Conservation (phyloP, 1,140 invertebrate species). For the Pissodes strobi region DNA sequence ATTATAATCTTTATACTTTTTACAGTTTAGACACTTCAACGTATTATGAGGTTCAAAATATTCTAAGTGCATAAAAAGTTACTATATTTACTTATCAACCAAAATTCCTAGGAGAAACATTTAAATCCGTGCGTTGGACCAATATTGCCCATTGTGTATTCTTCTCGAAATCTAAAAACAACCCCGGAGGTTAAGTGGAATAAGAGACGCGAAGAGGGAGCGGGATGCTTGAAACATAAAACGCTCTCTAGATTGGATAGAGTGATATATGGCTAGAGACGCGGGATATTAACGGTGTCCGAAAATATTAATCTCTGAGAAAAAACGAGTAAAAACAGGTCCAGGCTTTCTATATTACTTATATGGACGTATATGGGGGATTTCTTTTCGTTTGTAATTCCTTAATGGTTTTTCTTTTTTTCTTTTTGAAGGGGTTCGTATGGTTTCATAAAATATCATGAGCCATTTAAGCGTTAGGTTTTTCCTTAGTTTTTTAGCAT, state of each 20-base stretch:
- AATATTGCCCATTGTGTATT: too few relatives aligned
- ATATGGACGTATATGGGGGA: constrained; percentile 28
- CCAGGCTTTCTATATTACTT: constrained; percentile 28
- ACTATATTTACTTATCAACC: too few relatives aligned
- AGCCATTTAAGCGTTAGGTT: not conserved
- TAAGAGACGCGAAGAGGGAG: not conserved
- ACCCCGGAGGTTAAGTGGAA: constrained; percentile 18
- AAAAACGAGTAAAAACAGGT: constrained; percentile 39
- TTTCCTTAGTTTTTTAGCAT: too few relatives aligned
- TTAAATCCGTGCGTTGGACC: too few relatives aligned
- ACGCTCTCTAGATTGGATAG: constrained; percentile 57
- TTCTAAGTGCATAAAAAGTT: too few relatives aligned
- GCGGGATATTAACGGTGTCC: constrained; percentile 57
- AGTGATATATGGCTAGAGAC: constrained; percentile 57
- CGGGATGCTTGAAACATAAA: constrained; percentile 53
- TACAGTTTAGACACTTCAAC: too few relatives aligned
- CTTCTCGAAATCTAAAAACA: constrained; percentile 8
- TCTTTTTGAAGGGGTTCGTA: constrained; percentile 2
- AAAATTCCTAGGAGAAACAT: too few relatives aligned
- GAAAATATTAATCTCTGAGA: constrained; percentile 58
- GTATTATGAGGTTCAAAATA: too few relatives aligned
- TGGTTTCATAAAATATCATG: constrained; percentile 10
- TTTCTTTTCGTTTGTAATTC: constrained; percentile 32
- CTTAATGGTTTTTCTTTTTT: constrained; percentile 28
- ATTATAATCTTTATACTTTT: too few relatives aligned